These are phyloP conservation scores for Leptinotarsa defecta DNA, from an alignment of 1,140 invertebrate genomes.

Conservation along the genomic window DNA sequence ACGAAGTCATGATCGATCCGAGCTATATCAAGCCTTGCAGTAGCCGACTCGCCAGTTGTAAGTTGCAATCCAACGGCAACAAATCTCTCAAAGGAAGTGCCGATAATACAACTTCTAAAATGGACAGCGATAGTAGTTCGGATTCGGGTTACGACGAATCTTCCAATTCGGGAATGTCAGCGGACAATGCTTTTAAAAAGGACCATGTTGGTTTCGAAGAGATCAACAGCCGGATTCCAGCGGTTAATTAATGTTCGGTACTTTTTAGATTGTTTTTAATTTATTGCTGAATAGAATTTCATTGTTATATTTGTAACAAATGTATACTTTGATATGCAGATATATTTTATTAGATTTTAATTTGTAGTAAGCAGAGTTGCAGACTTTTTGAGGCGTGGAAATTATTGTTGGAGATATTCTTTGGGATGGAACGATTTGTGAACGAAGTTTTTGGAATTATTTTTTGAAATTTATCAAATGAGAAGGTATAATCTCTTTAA, in stretches of 20 bases:
- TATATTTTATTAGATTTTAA: conserved; percentile 28
- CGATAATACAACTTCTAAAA: conserved; percentile 42
- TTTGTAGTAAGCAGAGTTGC: neutral
- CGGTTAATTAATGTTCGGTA: conserved; percentile 32
- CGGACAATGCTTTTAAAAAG: conserved; percentile 32
- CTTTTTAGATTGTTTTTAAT: conserved; percentile 50
- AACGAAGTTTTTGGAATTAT: no score
- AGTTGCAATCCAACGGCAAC: conserved; percentile 29
- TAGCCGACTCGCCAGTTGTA: conserved; percentile 52
- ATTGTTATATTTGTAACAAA: conserved; percentile 39
- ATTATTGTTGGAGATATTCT: no score
- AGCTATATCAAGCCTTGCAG: conserved; percentile 66
- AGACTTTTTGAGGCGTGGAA: neutral
- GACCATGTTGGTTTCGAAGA: conserved; percentile 47
- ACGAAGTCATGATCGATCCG: conserved; percentile 69
- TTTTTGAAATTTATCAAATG: no score
- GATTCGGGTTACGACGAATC: conserved; percentile 69
- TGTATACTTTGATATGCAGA: conserved; percentile 26
- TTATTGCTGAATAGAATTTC: conserved; percentile 45
- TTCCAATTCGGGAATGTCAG: conserved; percentile 57
- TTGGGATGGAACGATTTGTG: no score
- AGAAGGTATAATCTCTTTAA: no score
- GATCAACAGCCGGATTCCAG: conserved; percentile 35
- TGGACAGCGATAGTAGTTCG: conserved; percentile 64
- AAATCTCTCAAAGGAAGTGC: neutral